These are phyloP conservation scores for Nyctibius bracteatus DNA, from an alignment of 2,113 vertebrate species.

Conservation along the genomic window DNA sequence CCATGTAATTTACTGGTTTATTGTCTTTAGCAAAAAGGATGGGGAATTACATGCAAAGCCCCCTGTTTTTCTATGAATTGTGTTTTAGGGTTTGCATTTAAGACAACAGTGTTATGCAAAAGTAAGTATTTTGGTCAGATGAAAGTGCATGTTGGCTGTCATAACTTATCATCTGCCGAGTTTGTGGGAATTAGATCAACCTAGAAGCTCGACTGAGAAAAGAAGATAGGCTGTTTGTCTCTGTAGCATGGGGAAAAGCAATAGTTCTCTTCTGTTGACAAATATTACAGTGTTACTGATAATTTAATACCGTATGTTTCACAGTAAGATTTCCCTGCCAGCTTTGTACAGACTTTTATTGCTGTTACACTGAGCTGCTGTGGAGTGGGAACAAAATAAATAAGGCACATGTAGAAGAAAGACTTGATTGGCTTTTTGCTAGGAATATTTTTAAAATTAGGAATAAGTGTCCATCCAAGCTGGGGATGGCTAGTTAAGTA, in stretches of 20 bases:
- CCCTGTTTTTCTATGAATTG: not conserved
- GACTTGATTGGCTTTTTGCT: not conserved
- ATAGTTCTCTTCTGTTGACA: not conserved
- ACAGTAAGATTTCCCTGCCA: not conserved
- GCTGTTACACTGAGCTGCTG: not conserved
- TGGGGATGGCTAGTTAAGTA: not conserved
- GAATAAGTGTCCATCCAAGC: not conserved
- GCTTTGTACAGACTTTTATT: not conserved
- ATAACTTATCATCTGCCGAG: not conserved
- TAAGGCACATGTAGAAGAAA: not conserved
- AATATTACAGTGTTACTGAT: not conserved
- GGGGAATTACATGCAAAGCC: not conserved
- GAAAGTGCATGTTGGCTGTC: not conserved
- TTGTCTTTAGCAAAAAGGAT: not conserved
- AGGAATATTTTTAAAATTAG: not conserved
- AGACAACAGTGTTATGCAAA: not conserved
- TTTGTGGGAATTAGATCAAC: not conserved
- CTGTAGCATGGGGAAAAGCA: not conserved
- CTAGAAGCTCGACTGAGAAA: not conserved
- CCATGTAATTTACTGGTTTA: not conserved
- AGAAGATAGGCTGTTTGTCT: not conserved
- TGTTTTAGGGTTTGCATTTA: not conserved
- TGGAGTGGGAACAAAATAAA: not conserved
- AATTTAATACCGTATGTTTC: not conserved
- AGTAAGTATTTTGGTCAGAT: not conserved